These are phyloP conservation scores for Drosophila jambulina DNA, from an alignment of 1,140 invertebrate genomes.

Conservation along the genomic window DNA sequence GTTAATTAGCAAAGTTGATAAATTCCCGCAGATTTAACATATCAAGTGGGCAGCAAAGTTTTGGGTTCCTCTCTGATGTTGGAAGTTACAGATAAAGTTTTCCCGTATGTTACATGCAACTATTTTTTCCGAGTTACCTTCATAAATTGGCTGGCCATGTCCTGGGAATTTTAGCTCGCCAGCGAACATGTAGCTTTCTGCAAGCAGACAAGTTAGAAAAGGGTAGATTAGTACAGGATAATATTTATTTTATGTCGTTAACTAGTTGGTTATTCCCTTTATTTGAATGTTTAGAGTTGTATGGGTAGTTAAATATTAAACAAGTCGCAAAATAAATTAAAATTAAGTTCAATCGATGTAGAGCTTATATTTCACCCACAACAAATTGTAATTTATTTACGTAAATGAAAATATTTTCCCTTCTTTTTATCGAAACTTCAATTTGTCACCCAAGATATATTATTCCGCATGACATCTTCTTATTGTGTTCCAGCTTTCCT, in stretches of 20 bases:
- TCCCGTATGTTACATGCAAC: neutral
- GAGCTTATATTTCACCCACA: neutral
- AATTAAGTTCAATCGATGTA: neutral
- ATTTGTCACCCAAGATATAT: neutral
- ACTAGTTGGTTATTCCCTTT: neutral
- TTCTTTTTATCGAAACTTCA: neutral
- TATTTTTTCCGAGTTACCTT: constrained; percentile 17
- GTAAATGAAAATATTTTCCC: neutral
- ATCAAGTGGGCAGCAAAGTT: constrained; percentile 47
- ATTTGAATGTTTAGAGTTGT: no score
- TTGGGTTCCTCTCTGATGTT: neutral
- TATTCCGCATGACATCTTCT: neutral
- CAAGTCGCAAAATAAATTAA: neutral
- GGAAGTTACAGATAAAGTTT: constrained; percentile 29
- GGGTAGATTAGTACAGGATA: constrained; percentile 9
- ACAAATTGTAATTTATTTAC: neutral
- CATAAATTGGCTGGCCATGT: constrained; percentile 13
- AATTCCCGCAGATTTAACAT: constrained; percentile 60
- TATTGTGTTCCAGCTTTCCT: neutral
- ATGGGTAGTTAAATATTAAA: neutral
- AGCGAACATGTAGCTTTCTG: constrained; percentile 8
- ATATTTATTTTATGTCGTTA: neutral
- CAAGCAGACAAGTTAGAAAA: constrained; percentile 12
- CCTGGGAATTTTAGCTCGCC: neutral
- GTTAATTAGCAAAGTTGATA: constrained; percentile 76